Base-by-base conservation (phyloP, 2,888 invertebrate species). In the Microctonus hyperodae region DNA sequence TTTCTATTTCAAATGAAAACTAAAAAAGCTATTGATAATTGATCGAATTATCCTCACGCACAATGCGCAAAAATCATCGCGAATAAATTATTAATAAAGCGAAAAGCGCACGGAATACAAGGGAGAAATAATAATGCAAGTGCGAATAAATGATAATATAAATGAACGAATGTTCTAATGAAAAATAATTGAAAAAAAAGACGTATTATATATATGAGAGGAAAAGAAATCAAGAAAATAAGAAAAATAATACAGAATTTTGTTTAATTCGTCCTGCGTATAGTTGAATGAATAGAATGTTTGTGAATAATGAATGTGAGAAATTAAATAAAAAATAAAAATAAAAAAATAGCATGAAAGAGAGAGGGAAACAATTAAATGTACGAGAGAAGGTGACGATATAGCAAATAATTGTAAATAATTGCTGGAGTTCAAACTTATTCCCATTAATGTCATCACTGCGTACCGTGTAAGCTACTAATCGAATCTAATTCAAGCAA, bases 391-490 rank as follows among this genome's bases (percentile, higher is more conserved):
- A n/a, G n/a, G 60, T 55, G 67, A 60, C 62, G 63, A 70, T 74
- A 71, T 74, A 76, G 73, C 70, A 74, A 75, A 72, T 78, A 81
- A 80, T 79, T 83, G 83, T 83, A 83, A 77, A 81, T 82, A 82
- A 79, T 79, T 78, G 79, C 79, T 79, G 75, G 76, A 81, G 78
- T 82, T 81, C 76, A 80, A 82, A 79, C 77, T 79, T 82, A 82
- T 81, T 83, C 80, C 79, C 82, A 81, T 80, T 79, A 79, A 64
- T 67, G 69, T 73, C 71, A 71, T 72, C 70, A 73, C 64, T 64
- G 70, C 69, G 69, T 72, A 70, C 65, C 68, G 68, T 73, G 69
- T 71, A 72, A 73, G 70, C 73, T 68, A 70, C 67, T 70, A 72
- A 72, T 70, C 68, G 71, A 73, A 69, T 70, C 69, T 70, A 71